These are phyloP conservation scores for Baryphthengus martii DNA, from an alignment of 2,113 vertebrate genomes.

Conservation along the genomic window DNA sequence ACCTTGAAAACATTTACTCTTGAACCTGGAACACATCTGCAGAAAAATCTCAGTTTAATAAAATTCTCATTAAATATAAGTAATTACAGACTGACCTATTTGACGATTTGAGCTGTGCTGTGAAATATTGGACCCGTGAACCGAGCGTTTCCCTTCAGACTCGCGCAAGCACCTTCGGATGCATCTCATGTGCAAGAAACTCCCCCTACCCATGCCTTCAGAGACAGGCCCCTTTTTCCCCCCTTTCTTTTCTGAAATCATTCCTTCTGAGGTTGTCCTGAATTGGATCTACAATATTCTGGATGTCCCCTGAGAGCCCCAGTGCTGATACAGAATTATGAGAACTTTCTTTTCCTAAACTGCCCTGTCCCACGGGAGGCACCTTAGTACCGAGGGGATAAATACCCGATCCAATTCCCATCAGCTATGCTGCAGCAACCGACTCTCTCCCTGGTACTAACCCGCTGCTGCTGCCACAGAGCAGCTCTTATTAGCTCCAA, in stretches of 20 bases:
- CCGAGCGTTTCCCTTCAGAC: not conserved
- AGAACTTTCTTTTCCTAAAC: not conserved
- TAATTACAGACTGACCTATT: not conserved
- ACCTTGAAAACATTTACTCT: not conserved
- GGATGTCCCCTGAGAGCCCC: not conserved
- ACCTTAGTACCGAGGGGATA: not conserved
- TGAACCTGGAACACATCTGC: not conserved
- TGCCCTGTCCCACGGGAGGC: not conserved
- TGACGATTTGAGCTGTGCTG: not conserved
- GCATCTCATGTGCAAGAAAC: not conserved
- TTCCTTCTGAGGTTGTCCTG: not conserved
- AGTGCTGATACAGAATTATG: not conserved
- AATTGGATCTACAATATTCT: not conserved
- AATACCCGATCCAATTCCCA: not conserved
- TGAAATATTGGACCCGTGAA: not conserved
- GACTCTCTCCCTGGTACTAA: not conserved
- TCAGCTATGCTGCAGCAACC: not conserved
- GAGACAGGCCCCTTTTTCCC: not conserved
- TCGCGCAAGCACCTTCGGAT: accelerated
- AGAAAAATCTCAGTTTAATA: not conserved
- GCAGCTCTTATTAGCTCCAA: not conserved
- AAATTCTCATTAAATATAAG: not conserved
- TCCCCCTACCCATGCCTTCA: not conserved
- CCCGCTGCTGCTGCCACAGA: not conserved
- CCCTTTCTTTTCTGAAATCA: not conserved